These are phyloP conservation scores for Bostrychus sinensis DNA, from an alignment of 2,113 vertebrate genomes.

Conservation along the genomic window DNA sequence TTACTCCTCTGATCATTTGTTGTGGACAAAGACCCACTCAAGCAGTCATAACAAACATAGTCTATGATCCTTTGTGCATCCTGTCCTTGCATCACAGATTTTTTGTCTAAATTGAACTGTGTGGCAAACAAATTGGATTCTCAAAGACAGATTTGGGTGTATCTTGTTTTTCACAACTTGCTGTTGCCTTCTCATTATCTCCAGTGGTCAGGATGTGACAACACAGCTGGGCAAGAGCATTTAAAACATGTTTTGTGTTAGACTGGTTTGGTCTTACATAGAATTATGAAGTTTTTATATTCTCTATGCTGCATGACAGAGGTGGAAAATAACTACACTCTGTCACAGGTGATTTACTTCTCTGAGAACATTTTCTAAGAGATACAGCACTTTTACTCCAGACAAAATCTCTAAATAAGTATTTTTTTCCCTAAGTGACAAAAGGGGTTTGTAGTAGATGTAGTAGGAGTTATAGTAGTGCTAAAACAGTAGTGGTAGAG, in stretches of 20 bases:
- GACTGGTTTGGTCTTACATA: constrained; percentile 1
- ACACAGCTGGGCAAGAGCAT: constrained; percentile 29
- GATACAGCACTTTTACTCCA: too few relatives aligned
- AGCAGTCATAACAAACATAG: neutral
- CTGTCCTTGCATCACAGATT: neutral
- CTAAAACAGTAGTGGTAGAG: too few relatives aligned
- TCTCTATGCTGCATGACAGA: too few relatives aligned
- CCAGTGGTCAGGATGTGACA: constrained; percentile 35
- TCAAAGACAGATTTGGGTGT: constrained; percentile 26
- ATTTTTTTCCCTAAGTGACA: too few relatives aligned
- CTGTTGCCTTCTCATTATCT: constrained; percentile 41
- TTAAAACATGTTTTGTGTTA: constrained; percentile 1
- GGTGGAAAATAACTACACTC: too few relatives aligned
- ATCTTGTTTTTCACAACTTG: constrained; percentile 32
- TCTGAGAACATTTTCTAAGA: too few relatives aligned
- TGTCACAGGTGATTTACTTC: too few relatives aligned
- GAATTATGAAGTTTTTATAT: neutral
- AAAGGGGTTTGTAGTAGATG: too few relatives aligned
- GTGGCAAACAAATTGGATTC: neutral
- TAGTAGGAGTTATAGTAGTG: too few relatives aligned
- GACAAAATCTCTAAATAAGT: too few relatives aligned
- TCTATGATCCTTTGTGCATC: neutral
- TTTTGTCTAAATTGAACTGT: neutral
- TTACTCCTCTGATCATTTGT: constrained; percentile 9
- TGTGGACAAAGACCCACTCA: constrained; percentile 9